Percentiles rank a stretch among this genome's conserved stretches.
Evolutionary conservation across 2,888 invertebrate species (phyloP).

Genomic region (Leptopilina myrica): DNA sequence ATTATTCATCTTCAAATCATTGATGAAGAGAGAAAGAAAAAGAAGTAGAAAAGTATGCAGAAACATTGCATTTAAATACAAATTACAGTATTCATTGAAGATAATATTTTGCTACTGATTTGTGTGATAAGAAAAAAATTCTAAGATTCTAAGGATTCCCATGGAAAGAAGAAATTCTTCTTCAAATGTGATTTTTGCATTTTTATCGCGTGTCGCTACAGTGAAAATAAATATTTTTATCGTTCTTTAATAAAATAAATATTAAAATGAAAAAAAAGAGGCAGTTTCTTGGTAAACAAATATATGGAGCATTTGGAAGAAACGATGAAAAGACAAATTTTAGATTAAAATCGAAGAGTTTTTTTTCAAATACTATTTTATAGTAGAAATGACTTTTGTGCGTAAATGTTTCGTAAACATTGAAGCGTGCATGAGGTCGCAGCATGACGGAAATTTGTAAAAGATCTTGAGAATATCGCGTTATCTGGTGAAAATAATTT

Average conservation of each 20-base stretch:
- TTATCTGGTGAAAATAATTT: background rate
- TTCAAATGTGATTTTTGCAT: background rate
- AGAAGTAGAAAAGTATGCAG: background rate
- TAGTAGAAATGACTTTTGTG: background rate
- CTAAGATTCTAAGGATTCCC: background rate
- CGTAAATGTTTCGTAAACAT: background rate
- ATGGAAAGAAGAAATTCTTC: background rate
- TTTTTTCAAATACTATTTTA: background rate
- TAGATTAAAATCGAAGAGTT: background rate
- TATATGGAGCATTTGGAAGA: background rate
- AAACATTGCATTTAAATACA: background rate
- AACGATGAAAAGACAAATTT: background rate
- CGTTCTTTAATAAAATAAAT: constrained; percentile 1
- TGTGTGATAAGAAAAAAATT: background rate
- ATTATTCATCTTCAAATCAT: constrained; percentile 39
- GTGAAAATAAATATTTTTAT: constrained; percentile 30
- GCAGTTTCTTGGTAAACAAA: background rate
- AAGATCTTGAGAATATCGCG: background rate
- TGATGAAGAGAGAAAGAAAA: background rate
- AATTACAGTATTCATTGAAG: constrained; percentile 27
- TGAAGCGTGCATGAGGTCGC: background rate
- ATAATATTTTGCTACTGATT: background rate
- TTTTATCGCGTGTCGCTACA: background rate
- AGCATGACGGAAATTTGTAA: background rate
- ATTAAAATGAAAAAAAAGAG: background rate